Base-by-base conservation (phyloP, 2,888 invertebrate genomes). In the Antitype chi region DNA sequence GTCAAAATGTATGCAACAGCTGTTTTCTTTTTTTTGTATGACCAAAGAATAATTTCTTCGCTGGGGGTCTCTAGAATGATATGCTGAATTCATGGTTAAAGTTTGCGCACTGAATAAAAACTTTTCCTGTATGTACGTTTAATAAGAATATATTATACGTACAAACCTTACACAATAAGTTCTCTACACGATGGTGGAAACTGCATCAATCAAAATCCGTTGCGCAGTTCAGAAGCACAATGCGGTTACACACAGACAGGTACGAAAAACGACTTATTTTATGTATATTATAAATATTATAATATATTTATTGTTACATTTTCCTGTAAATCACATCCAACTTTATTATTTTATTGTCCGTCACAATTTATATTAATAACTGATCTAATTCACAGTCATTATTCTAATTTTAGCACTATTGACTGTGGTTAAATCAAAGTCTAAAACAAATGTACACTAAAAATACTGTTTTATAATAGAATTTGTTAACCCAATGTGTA, bases 401-500 rank as follows among this genome's bases (percentile, higher is more conserved):
- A 8, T 53, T 49, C 3, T 74, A 43, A 53, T 49, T n/a, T 38
- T 28, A 55, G 7, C 28, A 28, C 47, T 53, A 43, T 70, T 49
- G 38, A 72, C 55, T 66, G 69, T 67, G 28, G 59, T 64, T 63
- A 28, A 52, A 15, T 43, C 59, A 32, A 70, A 60, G n/a, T 60
- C 15, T 28, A 71, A n/a, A n/a, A n/a, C n/a, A n/a, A 74, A 20
- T 59, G 4, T 64, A 49, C n/a, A 82, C 82, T 82, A 68, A 74
- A 70, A 69, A 67, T 17, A 59, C 23, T 70, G 5, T 47, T 68
- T 55, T 53, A 69, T 59, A 38, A 5, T 20, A 49, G 17, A 32
- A 70, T 66, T 63, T 49, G 49, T 20, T 52, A 49, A 25, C 15
- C 28, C 17, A 57, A 70, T 59, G 38, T 57, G 32, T 57, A 20